Conservation (phyloP, 2,113 vertebrate genomes). For the Leucoraja erinaceus region DNA sequence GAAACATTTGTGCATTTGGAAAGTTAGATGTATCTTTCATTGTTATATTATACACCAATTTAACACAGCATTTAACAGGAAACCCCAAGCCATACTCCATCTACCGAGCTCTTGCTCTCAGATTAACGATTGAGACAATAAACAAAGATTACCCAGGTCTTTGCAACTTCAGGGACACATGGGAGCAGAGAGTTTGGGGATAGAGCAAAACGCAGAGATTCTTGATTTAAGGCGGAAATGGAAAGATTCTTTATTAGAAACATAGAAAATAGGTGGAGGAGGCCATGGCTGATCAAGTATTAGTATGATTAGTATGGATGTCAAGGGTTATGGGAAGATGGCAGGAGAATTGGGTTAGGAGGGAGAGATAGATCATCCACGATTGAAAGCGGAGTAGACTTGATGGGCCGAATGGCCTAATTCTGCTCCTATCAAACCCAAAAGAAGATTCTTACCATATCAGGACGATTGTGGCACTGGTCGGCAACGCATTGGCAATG, state of each 20-base stretch:
- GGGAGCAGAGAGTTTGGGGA: not conserved
- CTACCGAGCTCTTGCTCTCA: no score
- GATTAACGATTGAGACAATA: not conserved
- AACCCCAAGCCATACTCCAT: no score
- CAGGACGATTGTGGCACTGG: slow-evolving; percentile 69
- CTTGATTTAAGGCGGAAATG: no score
- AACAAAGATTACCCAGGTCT: not conserved
- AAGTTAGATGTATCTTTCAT: not conserved
- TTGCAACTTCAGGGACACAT: not conserved
- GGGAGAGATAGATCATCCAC: no score
- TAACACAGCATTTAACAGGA: not conserved
- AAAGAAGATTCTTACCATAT: slow-evolving; percentile 45
- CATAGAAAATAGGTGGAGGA: no score
- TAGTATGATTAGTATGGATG: no score
- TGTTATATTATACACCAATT: not conserved
- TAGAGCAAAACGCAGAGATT: not conserved
- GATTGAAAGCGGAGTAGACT: no score
- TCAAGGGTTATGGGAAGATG: not conserved
- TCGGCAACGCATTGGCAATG: slow-evolving; percentile 67
- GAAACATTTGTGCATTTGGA: not conserved
- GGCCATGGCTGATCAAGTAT: no score
- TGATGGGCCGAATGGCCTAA: no score
- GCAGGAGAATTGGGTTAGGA: no score
- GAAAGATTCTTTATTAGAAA: no score
- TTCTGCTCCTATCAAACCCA: no score